These are phyloP conservation scores for Clinocottus analis DNA, from an alignment of 2,113 vertebrate species.

Conservation along the genomic window DNA sequence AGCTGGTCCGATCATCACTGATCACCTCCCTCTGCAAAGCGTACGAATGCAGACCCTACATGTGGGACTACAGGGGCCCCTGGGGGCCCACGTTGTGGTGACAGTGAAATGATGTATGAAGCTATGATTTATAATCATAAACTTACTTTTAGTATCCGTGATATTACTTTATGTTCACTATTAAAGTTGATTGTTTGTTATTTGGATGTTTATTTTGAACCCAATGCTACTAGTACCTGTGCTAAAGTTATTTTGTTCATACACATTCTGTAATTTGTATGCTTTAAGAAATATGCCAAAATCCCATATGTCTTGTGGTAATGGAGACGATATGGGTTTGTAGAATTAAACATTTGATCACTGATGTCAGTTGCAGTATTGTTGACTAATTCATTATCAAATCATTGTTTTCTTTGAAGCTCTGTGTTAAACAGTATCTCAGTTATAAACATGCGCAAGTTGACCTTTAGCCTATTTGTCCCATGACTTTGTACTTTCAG, in stretches of 20 bases:
- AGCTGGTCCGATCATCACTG: conserved; percentile 79
- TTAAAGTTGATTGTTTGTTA: conserved; percentile 36
- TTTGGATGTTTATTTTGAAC: conserved; percentile 26
- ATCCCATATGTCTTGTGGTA: no score
- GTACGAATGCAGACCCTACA: conserved; percentile 85
- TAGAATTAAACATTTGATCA: conserved; percentile 6
- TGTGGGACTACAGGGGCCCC: conserved; percentile 85
- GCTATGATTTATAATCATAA: conserved; percentile 1
- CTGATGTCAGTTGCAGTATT: conserved; percentile 5
- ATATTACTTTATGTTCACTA: conserved; percentile 11
- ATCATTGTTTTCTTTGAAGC: conserved; percentile 24
- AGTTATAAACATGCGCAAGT: not conserved
- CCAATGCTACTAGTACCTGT: not conserved
- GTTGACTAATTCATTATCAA: conserved; percentile 37
- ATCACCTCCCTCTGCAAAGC: conserved; percentile 80
- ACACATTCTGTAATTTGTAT: not conserved
- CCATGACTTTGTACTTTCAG: not conserved
- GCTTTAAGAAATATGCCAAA: not conserved
- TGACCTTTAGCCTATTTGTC: not conserved
- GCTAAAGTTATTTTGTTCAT: not conserved
- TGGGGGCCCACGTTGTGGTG: conserved; percentile 88
- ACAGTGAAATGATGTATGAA: conserved; percentile 31
- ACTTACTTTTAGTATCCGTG: not conserved
- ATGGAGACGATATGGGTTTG: conserved; percentile 11
- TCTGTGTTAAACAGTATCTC: not conserved